Conservation (phyloP, 2,113 vertebrate genomes). For the Circaetus gallicus region DNA sequence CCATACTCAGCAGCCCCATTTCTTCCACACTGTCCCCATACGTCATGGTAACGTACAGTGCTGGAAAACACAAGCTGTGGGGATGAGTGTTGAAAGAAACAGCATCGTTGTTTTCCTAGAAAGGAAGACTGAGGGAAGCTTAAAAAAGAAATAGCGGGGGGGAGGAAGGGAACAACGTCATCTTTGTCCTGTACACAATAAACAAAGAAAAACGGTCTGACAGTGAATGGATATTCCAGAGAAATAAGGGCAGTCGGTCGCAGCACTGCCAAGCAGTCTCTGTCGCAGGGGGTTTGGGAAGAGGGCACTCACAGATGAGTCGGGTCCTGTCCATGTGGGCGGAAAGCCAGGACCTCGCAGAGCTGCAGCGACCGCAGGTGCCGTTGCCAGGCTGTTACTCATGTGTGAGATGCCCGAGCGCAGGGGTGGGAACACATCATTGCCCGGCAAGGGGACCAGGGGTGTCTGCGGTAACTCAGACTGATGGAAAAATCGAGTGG, state of each 20-base stretch:
- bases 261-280: not conserved
- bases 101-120: not conserved
- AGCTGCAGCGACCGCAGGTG: not conserved
- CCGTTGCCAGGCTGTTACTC: rapidly evolving
- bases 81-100: not conserved
- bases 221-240: not conserved
- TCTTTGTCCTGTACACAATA: constrained; percentile 20
- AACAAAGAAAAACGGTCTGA: constrained; percentile 1
- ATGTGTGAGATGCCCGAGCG: rapidly evolving
- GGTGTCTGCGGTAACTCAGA: not conserved
- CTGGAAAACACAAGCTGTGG: not conserved
- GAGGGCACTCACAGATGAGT: not conserved
- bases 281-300: not conserved
- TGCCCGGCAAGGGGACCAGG: rapidly evolving
- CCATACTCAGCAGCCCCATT: not conserved
- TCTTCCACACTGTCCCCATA: not conserved
- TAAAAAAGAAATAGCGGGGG: not conserved
- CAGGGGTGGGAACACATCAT: not conserved
- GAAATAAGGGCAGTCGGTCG: not conserved
- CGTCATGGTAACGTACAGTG: rapidly evolving
- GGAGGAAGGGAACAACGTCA: not conserved
- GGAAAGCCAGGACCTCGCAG: not conserved
- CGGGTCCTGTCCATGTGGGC: rapidly evolving
- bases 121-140: not conserved
- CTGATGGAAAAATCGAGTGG: not conserved